Evolutionary conservation across 2,888 invertebrate species (phyloP).

Genomic region (Dione vanillae): DNA sequence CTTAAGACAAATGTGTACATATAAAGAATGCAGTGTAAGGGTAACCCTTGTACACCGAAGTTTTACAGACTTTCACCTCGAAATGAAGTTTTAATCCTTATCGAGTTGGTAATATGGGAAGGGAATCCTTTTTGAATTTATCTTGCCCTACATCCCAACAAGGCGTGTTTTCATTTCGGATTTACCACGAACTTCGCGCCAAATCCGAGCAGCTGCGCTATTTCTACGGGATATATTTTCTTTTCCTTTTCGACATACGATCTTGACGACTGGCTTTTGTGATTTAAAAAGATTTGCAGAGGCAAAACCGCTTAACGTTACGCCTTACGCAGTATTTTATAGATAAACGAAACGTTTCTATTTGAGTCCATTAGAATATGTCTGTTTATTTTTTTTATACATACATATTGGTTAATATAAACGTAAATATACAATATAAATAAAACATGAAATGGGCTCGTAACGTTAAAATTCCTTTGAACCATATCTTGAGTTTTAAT

Average conservation of each 20-base stretch:
- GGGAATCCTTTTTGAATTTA: constrained; percentile 77
- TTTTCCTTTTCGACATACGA: constrained; percentile 77
- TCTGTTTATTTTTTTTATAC: neutral
- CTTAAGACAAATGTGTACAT: constrained; percentile 18
- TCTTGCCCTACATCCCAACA: constrained; percentile 70
- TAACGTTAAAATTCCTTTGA: neutral
- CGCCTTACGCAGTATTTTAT: constrained; percentile 56
- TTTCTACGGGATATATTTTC: constrained; percentile 78
- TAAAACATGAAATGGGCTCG: neutral
- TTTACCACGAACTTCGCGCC: constrained; percentile 77
- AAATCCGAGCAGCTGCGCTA: constrained; percentile 78
- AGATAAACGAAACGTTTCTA: constrained; percentile 60
- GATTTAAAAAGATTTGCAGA: constrained; percentile 81
- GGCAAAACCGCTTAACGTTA: constrained; percentile 74
- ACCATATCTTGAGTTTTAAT: constrained; percentile 7
- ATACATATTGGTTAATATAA: constrained; percentile 26
- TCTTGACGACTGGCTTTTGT: constrained; percentile 81
- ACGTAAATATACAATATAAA: neutral
- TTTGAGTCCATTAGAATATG: constrained; percentile 44
- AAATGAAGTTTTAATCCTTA: constrained; percentile 79
- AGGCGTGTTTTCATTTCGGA: constrained; percentile 81
- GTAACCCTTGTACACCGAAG: constrained; percentile 70
- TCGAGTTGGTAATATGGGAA: constrained; percentile 74
- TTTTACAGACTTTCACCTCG: constrained; percentile 67
- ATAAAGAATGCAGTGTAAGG: constrained; percentile 67